phyloP scores from a whole-genome alignment of 2,797 vertebrate genomes.

The Oryzias sinensis region DNA sequence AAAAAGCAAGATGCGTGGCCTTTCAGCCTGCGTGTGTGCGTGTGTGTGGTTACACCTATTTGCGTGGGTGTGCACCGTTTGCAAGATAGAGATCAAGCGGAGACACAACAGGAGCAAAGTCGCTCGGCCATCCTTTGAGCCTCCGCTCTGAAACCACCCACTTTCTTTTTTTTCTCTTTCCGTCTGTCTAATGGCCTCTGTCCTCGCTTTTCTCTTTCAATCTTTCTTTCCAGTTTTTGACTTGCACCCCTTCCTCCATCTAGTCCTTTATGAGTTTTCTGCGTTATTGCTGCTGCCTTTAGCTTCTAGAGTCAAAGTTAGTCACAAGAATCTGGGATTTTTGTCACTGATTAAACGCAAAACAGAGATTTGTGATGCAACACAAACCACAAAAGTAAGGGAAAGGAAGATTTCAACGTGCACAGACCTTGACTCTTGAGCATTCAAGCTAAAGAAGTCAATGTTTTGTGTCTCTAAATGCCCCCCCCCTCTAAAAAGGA shows the following conservation, averaged over 20 bases:
- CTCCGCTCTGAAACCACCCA: constrained; percentile 32
- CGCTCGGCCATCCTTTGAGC: constrained; percentile 39
- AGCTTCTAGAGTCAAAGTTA: constrained; percentile 5
- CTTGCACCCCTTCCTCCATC: constrained; percentile 9
- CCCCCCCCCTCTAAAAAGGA: constrained; percentile 11
- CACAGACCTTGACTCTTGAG: constrained; percentile 10
- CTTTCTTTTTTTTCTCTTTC: constrained; percentile 9
- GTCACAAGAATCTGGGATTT: constrained; percentile 24
- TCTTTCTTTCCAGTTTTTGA: constrained; percentile 14
- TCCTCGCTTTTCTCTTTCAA: constrained; percentile 10
- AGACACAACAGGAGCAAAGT: constrained; percentile 44
- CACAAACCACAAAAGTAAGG: constrained; percentile 18
- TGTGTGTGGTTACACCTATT: constrained; percentile 28
- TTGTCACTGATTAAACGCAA: constrained; percentile 41
- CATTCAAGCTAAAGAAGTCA: constrained; percentile 29
- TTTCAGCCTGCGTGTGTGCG: constrained; percentile 29
- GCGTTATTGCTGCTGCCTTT: constrained; percentile 37
- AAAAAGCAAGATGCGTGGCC: constrained; percentile 45
- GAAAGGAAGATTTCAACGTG: constrained; percentile 4
- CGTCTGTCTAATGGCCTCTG: constrained; percentile 16
- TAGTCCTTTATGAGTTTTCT: constrained; percentile 12
- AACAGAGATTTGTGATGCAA: constrained; percentile 20
- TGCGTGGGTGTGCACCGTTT: constrained; percentile 31
- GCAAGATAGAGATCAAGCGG: constrained; percentile 45
- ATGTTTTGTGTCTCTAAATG: constrained; percentile 50